phyloP scores from a whole-genome alignment of 2,797 vertebrate species.

The Phataginus tricuspis region DNA sequence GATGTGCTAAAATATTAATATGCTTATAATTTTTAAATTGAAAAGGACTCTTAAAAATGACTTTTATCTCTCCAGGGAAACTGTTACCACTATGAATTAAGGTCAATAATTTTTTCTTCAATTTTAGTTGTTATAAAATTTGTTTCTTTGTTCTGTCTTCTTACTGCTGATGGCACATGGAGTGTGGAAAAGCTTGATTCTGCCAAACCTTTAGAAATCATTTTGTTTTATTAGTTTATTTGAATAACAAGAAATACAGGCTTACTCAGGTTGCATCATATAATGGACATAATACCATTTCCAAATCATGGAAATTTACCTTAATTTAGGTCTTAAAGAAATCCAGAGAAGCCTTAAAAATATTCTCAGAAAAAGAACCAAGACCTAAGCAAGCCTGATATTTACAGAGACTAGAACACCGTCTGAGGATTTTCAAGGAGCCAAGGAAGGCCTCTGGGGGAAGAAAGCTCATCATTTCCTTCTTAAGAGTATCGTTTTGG shows the following conservation, averaged over 20 bases:
- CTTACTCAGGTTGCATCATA: neutral
- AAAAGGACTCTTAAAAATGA: conserved; percentile 46
- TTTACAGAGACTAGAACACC: neutral
- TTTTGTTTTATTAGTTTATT: conserved; percentile 9
- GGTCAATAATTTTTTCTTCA: conserved; percentile 16
- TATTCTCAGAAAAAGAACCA: neutral
- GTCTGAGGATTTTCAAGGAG: neutral
- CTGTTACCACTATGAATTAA: neutral
- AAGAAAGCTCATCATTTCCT: neutral
- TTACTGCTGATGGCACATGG: neutral
- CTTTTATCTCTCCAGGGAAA: conserved; percentile 19
- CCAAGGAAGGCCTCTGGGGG: neutral
- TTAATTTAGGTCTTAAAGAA: neutral
- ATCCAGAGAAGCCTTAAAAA: neutral
- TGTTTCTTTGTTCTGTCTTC: neutral
- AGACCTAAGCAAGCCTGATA: neutral
- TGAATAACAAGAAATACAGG: neutral
- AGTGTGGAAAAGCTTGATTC: neutral
- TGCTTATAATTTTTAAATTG: conserved; percentile 52
- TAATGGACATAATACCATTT: neutral
- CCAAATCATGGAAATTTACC: neutral
- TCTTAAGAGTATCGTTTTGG: neutral
- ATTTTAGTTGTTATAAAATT: neutral
- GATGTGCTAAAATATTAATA: conserved; percentile 8
- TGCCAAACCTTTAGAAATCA: neutral